Conservation (phyloP, 2,888 invertebrate genomes). For the Cheilosia urbana region DNA sequence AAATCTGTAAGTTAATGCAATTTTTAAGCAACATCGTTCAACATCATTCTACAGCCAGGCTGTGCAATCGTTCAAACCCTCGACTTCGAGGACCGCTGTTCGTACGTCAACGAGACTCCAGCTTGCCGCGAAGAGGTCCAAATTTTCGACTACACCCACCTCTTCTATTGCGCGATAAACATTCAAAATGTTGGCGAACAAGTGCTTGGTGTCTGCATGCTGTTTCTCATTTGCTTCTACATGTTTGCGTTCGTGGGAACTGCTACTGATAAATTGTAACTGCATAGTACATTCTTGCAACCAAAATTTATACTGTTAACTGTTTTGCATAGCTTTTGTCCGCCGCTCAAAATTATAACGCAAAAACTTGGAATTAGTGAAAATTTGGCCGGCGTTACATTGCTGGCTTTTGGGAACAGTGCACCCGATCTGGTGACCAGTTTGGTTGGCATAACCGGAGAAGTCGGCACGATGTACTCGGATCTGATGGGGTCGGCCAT, state of each 20-base stretch:
- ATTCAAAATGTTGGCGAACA: conserved; percentile 73
- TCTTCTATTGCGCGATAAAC: conserved; percentile 82
- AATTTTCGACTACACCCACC: conserved; percentile 81
- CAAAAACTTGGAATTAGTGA: conserved; percentile 84
- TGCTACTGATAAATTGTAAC: conserved; percentile 86
- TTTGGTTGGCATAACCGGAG: conserved; percentile 83
- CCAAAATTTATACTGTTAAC: conserved; percentile 28
- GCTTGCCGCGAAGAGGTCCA: conserved; percentile 80
- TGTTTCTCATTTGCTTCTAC: conserved; percentile 79
- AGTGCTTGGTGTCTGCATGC: conserved; percentile 49
- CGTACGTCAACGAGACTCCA: conserved; percentile 80
- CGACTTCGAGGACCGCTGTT: conserved; percentile 80
- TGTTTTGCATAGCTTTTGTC: conserved; percentile 84
- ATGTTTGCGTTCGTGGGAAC: conserved; percentile 85
- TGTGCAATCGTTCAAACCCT: conserved; percentile 82
- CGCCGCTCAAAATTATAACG: conserved; percentile 84
- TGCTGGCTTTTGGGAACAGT: conserved; percentile 89
- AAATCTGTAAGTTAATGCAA: conserved; percentile 15
- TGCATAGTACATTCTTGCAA: background rate
- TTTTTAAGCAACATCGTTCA: background rate
- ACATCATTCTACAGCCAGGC: conserved; percentile 76
- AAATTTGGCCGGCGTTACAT: conserved; percentile 87
- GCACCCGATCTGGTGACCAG: conserved; percentile 89
- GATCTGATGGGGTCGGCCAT: conserved; percentile 86
- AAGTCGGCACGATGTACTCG: conserved; percentile 82